Evolutionary conservation across 2,888 invertebrate species (phyloP), one percentile per base, ranked within the genome.

Genomic region (Rhodophaea formosa): DNA sequence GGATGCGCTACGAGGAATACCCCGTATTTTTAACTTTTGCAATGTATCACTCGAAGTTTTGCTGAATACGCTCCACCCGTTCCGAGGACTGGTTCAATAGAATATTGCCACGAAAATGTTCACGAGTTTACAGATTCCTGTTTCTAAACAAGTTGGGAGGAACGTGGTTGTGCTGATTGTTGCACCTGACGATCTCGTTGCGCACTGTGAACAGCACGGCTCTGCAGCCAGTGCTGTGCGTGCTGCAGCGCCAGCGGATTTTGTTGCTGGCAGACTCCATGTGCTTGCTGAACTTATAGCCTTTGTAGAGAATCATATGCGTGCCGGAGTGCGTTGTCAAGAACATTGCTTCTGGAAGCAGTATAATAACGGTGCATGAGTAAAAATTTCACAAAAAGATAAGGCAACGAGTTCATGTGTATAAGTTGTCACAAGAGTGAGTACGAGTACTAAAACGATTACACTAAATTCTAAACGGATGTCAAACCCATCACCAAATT

Each of bases 211-310:
- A 35, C 12, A 35, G 3, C 0, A 35, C 35, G 3, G 35, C 35
- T 35, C 35, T 35, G 35, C 35, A 35, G 35, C 35, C 35, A 10
- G 35, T 2, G 35, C 10, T 46, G 23, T 58, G 56, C 10, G 10
- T 42, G 7, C 14, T 15, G 32, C 60, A 60, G 8, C 51, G 53
- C 58, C 60, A 58, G 3, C 60, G 16, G 15, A 53, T 60, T 17
- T 55, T 60, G 1, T 5, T 1, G 2, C 43, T 35, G 0, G 10
- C 53, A 8, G 10, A 7, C 8, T n/a, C 17, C 35, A 17, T 17
- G 2, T 58, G 60, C 7, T 30, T 56, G 12, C 23, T 35, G 39
- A 17, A 60, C 29, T 30, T 56, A 30, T 29, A 60, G 7, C 60
- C 60, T 0, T 35, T n/a, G 23, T 56, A 6, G 8, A 8, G 8